phyloP scores from a whole-genome alignment of 2,113 vertebrate species.

The Plectropomus leopardus region DNA sequence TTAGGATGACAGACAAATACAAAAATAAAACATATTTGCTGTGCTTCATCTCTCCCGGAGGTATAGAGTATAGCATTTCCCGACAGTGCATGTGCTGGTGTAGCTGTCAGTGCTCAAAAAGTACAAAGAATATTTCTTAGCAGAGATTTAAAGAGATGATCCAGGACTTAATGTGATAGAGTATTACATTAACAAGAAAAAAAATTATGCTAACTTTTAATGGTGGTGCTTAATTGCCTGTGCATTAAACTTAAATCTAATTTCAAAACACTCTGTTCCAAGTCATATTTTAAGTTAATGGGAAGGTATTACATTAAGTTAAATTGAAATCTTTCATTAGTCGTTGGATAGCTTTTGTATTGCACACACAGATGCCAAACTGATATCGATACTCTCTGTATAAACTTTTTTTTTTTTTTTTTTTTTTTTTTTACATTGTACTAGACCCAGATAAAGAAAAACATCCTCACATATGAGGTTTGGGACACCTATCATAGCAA shows the following conservation, averaged over 20 bases:
- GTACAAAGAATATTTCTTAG: neutral
- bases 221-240: constrained; percentile 10
- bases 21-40: constrained; percentile 1
- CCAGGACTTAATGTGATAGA: neutral
- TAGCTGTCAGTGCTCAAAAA: neutral
- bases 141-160: neutral
- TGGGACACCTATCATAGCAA: too few relatives aligned
- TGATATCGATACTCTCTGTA: neutral
- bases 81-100: neutral
- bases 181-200: neutral
- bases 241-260: neutral
- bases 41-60: neutral
- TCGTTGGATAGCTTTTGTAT: neutral
- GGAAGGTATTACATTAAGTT: constrained; percentile 16
- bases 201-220: constrained; percentile 13
- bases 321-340: constrained; percentile 5
- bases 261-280: neutral
- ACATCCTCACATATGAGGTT: too few relatives aligned
- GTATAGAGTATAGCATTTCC: neutral
- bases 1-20: constrained; percentile 16
- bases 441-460: neutral
- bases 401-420: too few relatives aligned
- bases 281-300: constrained; percentile 29
- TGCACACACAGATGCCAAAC: neutral
- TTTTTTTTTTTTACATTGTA: neutral